A percentile compares a stretch with the other conserved stretches of the same genome.
These are phyloP conservation scores for Pollachius pollachius DNA, from an alignment of 2,113 vertebrate species.

Conservation along the genomic window DNA sequence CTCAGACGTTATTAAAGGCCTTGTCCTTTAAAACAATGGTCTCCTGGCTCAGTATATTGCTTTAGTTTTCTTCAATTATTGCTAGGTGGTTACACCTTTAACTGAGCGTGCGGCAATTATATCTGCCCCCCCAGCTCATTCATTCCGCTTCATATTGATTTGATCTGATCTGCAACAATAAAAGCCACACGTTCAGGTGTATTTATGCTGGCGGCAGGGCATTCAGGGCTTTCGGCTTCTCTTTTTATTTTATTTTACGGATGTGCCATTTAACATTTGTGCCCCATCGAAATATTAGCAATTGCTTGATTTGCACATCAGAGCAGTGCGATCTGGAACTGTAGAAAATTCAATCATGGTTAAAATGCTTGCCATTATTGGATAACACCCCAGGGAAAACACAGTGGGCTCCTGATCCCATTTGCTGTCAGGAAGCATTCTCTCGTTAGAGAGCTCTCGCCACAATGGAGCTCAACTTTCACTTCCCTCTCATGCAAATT, in stretches of 20 bases:
- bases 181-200: no score
- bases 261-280: constrained; percentile 32
- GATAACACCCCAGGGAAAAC: constrained; percentile 53
- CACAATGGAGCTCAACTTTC: constrained; percentile 45
- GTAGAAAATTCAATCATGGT: constrained; percentile 51
- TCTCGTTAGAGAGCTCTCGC: constrained; percentile 52
- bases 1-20: no score
- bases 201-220: no score
- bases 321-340: constrained; percentile 42
- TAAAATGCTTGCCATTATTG: constrained; percentile 58
- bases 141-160: no score
- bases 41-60: no score
- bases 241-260: neutral
- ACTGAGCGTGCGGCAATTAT: no score
- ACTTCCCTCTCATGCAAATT: constrained; percentile 30
- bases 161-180: no score
- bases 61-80: no score
- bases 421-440: constrained; percentile 13
- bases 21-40: no score
- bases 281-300: constrained; percentile 23
- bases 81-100: no score
- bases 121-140: no score
- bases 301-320: constrained; percentile 43
- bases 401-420: constrained; percentile 28
- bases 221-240: no score